phyloP scores from a whole-genome alignment of 2,797 vertebrate species.

The Vireo griseus region DNA sequence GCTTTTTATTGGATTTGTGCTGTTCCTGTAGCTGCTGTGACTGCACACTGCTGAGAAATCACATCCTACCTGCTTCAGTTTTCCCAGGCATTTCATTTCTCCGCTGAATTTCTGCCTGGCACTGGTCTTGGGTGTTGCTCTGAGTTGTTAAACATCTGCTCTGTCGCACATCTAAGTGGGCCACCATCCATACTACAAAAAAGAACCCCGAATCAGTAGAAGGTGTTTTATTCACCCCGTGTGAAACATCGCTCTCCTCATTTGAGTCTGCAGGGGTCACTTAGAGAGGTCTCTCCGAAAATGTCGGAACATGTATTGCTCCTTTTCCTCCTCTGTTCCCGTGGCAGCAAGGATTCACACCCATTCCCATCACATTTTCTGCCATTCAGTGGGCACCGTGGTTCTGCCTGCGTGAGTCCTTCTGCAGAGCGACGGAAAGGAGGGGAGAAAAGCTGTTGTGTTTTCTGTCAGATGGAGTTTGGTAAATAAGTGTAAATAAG shows the following conservation, averaged over 20 bases:
- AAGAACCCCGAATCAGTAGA: not conserved
- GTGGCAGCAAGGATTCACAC: constrained; percentile 37
- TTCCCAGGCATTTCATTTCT: not conserved
- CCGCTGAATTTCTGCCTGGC: not conserved
- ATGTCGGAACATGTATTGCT: not conserved
- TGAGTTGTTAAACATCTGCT: not conserved
- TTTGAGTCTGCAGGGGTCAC: not conserved
- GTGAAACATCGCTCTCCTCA: not conserved
- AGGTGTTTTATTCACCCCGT: not conserved
- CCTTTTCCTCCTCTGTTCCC: not conserved
- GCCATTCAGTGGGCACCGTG: constrained; percentile 4
- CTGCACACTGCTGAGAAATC: not conserved
- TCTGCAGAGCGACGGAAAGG: fast-evolving
- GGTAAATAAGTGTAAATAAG: constrained; percentile 62
- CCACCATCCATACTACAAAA: not conserved
- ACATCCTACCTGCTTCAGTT: not conserved
- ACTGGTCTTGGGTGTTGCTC: not conserved
- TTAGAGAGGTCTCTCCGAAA: not conserved
- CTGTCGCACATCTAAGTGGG: not conserved
- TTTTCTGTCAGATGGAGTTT: constrained; percentile 54
- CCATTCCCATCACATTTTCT: constrained; percentile 44
- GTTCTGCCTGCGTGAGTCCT: not conserved
- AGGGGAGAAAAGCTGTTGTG: constrained; percentile 8
- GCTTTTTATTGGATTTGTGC: not conserved
- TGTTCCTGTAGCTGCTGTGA: not conserved